A percentile compares a stretch with the other conserved stretches of the same genome.
These are phyloP conservation scores for Oreochromis tanganicae DNA, from an alignment of 2,113 vertebrate genomes.

Conservation along the genomic window DNA sequence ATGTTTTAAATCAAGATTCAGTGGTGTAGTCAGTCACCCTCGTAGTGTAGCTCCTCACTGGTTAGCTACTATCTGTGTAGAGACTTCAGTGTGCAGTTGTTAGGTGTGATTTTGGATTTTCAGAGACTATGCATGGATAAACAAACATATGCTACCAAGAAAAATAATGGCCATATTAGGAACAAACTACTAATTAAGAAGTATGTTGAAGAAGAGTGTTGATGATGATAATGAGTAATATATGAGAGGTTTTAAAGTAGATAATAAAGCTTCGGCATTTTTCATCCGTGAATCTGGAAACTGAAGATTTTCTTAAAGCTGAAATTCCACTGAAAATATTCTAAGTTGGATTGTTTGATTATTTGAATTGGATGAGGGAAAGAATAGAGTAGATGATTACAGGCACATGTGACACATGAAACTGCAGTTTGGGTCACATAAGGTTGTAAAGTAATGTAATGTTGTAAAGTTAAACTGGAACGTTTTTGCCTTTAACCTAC, in stretches of 20 bases:
- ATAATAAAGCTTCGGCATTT: neutral
- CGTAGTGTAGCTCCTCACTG: neutral
- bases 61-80: neutral
- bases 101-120: neutral
- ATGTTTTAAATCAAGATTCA: conserved; percentile 34
- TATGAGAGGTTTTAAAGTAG: neutral
- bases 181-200: neutral
- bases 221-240: neutral
- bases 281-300: neutral
- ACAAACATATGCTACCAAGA: neutral
- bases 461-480: neutral
- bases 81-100: neutral
- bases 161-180: neutral
- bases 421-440: neutral
- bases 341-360: neutral
- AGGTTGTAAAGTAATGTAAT: neutral
- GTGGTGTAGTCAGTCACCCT: neutral
- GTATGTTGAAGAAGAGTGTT: neutral
- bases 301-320: neutral
- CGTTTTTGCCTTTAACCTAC: neutral
- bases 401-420: neutral
- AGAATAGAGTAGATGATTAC: neutral
- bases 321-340: neutral
- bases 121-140: neutral
- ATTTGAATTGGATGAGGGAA: neutral